Conservation (phyloP, 2,797 vertebrate genomes). For the Acrossocheilus wenchowensis region DNA sequence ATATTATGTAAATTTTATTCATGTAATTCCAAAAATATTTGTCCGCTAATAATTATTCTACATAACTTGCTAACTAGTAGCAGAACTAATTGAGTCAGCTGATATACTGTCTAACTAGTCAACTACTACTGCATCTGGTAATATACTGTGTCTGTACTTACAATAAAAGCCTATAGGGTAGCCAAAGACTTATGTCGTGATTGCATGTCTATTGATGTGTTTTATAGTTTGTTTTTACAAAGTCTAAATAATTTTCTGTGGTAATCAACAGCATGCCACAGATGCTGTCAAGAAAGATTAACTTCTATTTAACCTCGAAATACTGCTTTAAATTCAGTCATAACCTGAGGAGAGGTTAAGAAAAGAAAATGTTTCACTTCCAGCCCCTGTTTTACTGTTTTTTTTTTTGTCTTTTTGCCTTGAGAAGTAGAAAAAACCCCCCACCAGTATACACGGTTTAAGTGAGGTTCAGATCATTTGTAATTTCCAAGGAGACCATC, state of each 20-base stretch:
- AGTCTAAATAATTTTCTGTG: neutral
- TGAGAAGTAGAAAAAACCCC: neutral
- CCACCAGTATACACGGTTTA: neutral
- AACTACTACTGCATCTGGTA: neutral
- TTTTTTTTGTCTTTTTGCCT: neutral
- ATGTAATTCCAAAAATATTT: neutral
- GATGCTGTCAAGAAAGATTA: neutral
- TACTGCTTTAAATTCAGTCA: neutral
- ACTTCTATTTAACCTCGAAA: neutral
- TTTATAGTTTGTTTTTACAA: conserved; percentile 6
- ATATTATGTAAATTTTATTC: neutral
- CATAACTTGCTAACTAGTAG: neutral
- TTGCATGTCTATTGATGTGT: neutral
- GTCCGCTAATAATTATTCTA: neutral
- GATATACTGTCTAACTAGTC: too few species aligned
- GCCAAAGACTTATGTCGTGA: neutral
- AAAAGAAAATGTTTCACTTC: neutral
- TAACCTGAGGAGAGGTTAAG: neutral
- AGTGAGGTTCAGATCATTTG: conserved; percentile 23
- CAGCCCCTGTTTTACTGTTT: neutral
- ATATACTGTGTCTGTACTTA: neutral
- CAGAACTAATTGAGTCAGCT: too few species aligned
- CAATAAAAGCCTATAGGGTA: neutral
- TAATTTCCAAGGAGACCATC: conserved; percentile 29
- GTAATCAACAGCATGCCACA: neutral